A percentile compares a stretch with the other conserved stretches of the same genome.
phyloP scores from a whole-genome alignment of 53 echinoderm and acorn worm genomes.

The Mesocentrotus franciscanus region DNA sequence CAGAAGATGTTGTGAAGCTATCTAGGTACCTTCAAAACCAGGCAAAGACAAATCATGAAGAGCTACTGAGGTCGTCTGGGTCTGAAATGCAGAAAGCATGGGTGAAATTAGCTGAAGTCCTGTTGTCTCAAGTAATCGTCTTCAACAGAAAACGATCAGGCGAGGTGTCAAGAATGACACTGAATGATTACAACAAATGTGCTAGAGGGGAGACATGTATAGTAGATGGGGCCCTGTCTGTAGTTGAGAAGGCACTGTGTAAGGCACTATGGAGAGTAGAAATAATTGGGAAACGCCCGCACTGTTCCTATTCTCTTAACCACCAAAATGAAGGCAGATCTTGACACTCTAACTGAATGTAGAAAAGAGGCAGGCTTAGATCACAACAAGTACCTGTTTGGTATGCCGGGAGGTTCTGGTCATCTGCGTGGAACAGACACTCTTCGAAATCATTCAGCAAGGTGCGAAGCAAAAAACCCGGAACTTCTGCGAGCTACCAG shows the following conservation, averaged over 20 bases:
- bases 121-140: conserved; percentile 71
- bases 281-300: conserved; percentile 78
- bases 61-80: conserved; percentile 46
- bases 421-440: conserved; percentile 78
- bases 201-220: conserved; percentile 48
- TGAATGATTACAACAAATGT: conserved; percentile 71
- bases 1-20: conserved; percentile 73
- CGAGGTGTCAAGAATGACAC: conserved; percentile 84
- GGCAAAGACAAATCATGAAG: conserved; percentile 20
- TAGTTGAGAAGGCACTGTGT: conserved; percentile 76
- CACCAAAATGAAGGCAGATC: conserved; percentile 64
- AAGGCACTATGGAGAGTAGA: conserved; percentile 75
- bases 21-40: conserved; percentile 66
- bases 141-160: conserved; percentile 86
- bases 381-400: conserved; percentile 74
- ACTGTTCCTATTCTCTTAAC: conserved; percentile 83
- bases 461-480: conserved; percentile 75
- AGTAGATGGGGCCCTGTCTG: conserved; percentile 73
- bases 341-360: conserved; percentile 71
- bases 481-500: conserved; percentile 71
- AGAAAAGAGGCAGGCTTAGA: conserved; percentile 69
- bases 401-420: conserved; percentile 33
- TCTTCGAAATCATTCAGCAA: conserved; percentile 65
- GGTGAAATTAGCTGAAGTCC: conserved; percentile 74
- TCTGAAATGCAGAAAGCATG: conserved; percentile 67